Conservation (phyloP, 2,888 invertebrate genomes). For the Troides oblongomaculatus region DNA sequence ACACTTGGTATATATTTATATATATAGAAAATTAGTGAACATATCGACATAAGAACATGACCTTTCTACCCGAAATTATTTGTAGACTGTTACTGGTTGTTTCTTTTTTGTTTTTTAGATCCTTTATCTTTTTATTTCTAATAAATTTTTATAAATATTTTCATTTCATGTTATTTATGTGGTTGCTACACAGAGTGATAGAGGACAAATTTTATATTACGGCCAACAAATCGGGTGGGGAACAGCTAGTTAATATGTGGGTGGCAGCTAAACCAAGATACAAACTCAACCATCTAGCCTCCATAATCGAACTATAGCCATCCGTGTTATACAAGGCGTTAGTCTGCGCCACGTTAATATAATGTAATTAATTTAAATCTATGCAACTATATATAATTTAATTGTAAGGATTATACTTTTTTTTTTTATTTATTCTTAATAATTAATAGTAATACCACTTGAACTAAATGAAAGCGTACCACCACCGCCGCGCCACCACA, state of each 20-base stretch:
- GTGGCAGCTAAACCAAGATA: not conserved
- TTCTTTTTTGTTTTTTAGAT: too few species aligned
- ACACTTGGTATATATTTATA: too few species aligned
- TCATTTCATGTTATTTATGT: too few species aligned
- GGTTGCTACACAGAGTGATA: too few species aligned
- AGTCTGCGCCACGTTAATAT: not conserved
- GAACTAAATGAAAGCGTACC: slow-evolving; percentile 25
- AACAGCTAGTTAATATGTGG: not conserved
- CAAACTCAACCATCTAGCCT: not conserved
- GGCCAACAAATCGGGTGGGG: too few species aligned
- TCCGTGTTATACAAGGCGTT: not conserved
- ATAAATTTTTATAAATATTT: too few species aligned
- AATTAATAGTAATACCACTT: slow-evolving; percentile 25
- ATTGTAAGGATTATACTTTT: not conserved
- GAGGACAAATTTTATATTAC: too few species aligned
- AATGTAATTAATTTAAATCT: not conserved
- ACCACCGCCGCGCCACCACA: not conserved
- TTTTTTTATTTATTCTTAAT: not conserved
- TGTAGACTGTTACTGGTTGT: too few species aligned
- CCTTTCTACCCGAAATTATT: too few species aligned
- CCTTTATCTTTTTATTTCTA: too few species aligned
- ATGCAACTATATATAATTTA: not conserved
- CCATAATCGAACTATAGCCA: not conserved
- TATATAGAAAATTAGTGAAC: too few species aligned
- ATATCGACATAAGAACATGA: too few species aligned